Evolutionary conservation across 2,797 vertebrate species (phyloP).

Genomic region (Calcarius lapponicus): DNA sequence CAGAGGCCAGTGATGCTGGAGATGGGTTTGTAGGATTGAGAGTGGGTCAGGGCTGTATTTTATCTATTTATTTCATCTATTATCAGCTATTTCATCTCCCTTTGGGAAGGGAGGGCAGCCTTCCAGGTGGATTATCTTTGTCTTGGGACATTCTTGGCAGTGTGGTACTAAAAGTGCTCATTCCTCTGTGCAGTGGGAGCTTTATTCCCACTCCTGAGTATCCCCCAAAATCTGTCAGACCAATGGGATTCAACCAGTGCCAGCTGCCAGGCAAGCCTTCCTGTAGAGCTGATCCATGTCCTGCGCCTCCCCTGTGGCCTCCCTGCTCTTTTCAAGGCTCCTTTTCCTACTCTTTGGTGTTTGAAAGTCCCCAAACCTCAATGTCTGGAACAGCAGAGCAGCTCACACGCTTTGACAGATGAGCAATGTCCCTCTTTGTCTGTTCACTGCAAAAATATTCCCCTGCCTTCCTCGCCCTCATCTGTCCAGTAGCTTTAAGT

Average conservation of each 20-base stretch:
- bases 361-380: background rate
- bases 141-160: accelerated
- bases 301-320: background rate
- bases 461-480: background rate
- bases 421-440: background rate
- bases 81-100: background rate
- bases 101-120: background rate
- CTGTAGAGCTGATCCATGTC: background rate
- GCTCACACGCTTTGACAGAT: accelerated
- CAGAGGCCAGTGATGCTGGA: background rate
- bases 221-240: background rate
- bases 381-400: background rate
- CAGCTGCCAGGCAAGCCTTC: background rate
- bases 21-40: background rate
- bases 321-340: background rate
- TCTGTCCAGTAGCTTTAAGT: conserved; percentile 54
- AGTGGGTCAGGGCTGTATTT: background rate
- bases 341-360: background rate
- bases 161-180: background rate
- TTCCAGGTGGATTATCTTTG: background rate
- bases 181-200: background rate
- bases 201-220: accelerated
- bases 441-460: background rate
- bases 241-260: background rate
- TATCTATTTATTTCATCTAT: background rate